phyloP scores from a whole-genome alignment of 2,888 invertebrate genomes.

The Beris morrisii region DNA sequence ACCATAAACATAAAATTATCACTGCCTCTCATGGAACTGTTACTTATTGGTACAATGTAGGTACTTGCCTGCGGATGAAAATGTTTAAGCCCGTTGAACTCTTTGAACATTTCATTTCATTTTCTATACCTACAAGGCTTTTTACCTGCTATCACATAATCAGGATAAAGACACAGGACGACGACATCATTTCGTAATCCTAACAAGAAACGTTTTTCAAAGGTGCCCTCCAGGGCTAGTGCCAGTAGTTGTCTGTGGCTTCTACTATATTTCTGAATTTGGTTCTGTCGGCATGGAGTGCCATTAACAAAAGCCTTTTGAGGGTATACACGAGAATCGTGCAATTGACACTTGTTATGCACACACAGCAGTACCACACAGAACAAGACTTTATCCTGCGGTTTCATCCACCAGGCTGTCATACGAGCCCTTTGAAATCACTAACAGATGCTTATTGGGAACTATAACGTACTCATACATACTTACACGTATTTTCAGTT shows the following conservation, averaged over 20 bases:
- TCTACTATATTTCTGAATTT: conserved; percentile 9
- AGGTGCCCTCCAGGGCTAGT: too few relatives aligned
- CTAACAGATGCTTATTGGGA: conserved; percentile 27
- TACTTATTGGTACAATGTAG: too few relatives aligned
- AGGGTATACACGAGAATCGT: conserved; percentile 39
- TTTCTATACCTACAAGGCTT: too few relatives aligned
- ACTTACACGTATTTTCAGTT: background rate
- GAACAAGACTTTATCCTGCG: conserved; percentile 37
- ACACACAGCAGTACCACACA: conserved; percentile 41
- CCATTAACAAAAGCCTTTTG: conserved; percentile 29
- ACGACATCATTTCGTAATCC: too few relatives aligned
- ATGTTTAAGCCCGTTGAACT: too few relatives aligned
- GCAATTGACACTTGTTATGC: conserved; percentile 54
- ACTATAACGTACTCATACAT: conserved; percentile 1
- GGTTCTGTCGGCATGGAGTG: conserved; percentile 16
- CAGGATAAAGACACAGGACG: too few relatives aligned
- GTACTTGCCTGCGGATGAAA: too few relatives aligned
- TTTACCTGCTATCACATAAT: too few relatives aligned
- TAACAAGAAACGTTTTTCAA: too few relatives aligned
- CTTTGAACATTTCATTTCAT: too few relatives aligned
- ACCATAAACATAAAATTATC: too few relatives aligned
- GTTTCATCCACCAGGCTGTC: conserved; percentile 36
- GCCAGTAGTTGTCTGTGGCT: conserved; percentile 14
- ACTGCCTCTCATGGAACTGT: too few relatives aligned
- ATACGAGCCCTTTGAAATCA: conserved; percentile 34